Base-by-base conservation (phyloP, 1,140 invertebrate genomes). In the Plutomurus gul region DNA sequence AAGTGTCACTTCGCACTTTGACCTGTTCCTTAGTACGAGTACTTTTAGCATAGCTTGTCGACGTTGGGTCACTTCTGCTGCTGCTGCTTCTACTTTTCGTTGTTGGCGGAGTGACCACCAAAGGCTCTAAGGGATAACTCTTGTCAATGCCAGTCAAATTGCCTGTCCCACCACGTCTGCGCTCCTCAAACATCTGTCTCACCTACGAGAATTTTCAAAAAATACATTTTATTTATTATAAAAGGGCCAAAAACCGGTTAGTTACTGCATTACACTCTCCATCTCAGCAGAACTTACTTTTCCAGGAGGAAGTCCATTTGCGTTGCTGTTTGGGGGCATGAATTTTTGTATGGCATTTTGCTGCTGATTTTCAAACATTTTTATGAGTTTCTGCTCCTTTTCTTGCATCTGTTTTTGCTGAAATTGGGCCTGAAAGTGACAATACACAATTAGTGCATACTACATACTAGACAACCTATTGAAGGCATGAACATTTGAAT, bases 121-220 rank as follows among this genome's bases (percentile, higher is more conserved):
- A 86, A 0, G 93, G 93, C 84, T 94, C 92, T 16, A 95, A 86
- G 0, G 92, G 93, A 86, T 94, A 92, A 85, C 92, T 93, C 77
- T 92, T 92, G 87, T 95, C 93, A 82, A 93, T 92, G 33, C 93
- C 93, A 65, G 88, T 89, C 6, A 89, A 89, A 70, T 89, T 90
- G n/a, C 88, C 89, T 65, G 90, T 90, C 65, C 60, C 65, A 16
- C 88, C 89, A 65, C 90, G 81, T 33, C 93, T 88, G 16, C 92
- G 88, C 84, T 94, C 93, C 81, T 94, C 92, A 84, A 94, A 93
- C 92, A 93, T 92, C 87, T 92, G 92, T n/a, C 92, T 89, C 3
- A 92, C 91, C 89, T 91, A 36, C 39, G 51, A n/a, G 25, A 37
- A 74, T 46, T 20, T 30, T 25, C 47, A 51, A 27, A 49, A 75